phyloP scores from a whole-genome alignment of 2,113 vertebrate species.

The Sapayoa aenigma region DNA sequence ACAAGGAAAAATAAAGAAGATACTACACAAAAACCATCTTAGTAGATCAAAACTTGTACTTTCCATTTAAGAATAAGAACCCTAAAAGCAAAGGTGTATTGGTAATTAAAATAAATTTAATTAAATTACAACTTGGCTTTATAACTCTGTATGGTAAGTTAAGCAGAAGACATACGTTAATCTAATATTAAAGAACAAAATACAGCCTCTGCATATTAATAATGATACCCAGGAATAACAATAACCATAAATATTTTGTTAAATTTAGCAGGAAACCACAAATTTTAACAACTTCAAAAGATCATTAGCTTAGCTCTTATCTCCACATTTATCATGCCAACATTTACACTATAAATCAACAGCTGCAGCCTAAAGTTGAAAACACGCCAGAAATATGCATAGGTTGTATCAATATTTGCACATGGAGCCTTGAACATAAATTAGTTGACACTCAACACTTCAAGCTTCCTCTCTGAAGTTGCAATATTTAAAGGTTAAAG shows the following conservation, averaged over 20 bases:
- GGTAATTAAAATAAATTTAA: not conserved
- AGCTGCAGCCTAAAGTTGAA: conserved; percentile 27
- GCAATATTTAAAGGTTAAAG: conserved; percentile 74
- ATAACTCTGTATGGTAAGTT: not conserved
- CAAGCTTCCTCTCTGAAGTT: conserved; percentile 54
- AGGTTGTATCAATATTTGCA: conserved; percentile 66
- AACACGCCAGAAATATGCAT: conserved; percentile 45
- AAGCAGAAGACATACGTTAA: conserved; percentile 16
- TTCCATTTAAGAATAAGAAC: not conserved
- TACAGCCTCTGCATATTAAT: not conserved
- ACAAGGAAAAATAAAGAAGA: not conserved
- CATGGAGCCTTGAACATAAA: conserved; percentile 25
- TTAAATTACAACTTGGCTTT: not conserved
- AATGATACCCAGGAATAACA: not conserved
- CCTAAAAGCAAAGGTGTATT: not conserved
- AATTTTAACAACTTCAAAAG: conserved; percentile 6
- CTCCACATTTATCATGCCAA: not conserved
- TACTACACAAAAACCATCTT: not conserved
- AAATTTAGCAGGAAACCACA: not conserved
- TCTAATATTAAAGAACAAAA: not conserved
- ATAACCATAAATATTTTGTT: not conserved
- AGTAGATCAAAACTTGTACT: not conserved
- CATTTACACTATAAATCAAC: conserved; percentile 8
- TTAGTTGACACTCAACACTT: conserved; percentile 63
- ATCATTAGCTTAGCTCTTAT: not conserved